phyloP scores from a whole-genome alignment of 2,888 invertebrate species.

The Agapetus fuscipes region DNA sequence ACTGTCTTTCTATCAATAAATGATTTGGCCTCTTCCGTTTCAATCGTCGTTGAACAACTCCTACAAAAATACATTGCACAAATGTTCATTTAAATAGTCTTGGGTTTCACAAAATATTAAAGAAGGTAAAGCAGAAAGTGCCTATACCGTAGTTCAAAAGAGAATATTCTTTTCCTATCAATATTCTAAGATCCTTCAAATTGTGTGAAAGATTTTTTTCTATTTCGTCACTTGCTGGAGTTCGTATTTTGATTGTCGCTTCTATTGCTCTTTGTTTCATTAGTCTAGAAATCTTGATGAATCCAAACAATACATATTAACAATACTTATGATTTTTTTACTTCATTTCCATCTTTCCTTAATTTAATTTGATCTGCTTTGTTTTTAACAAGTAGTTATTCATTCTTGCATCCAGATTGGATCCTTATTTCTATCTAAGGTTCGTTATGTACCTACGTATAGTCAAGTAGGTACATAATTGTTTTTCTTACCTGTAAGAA shows the following conservation, averaged over 20 bases:
- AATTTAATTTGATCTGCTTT: too few relatives aligned
- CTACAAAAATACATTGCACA: too few relatives aligned
- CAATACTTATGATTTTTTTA: not conserved
- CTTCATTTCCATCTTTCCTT: too few relatives aligned
- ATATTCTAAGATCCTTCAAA: conserved; percentile 11
- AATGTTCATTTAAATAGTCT: too few relatives aligned
- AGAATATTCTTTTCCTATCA: conserved; percentile 12
- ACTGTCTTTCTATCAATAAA: not conserved
- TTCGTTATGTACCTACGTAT: not conserved
- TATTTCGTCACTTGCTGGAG: conserved; percentile 5
- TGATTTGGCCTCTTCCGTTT: not conserved
- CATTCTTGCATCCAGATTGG: too few relatives aligned
- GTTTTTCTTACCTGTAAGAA: conserved; percentile 12
- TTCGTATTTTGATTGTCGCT: conserved; percentile 6
- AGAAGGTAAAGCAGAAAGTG: too few relatives aligned
- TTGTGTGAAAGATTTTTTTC: conserved; percentile 10
- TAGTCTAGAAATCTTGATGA: conserved; percentile 5
- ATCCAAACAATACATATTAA: not conserved
- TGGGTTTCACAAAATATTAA: too few relatives aligned
- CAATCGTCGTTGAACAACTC: too few relatives aligned
- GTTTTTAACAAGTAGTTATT: too few relatives aligned
- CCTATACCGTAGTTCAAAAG: conserved; percentile 2
- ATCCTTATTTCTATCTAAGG: too few relatives aligned
- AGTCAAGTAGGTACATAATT: not conserved
- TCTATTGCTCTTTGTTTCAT: conserved; percentile 10